Evolutionary conservation across 2,113 vertebrate species (phyloP), one percentile per base, ranked within the genome.

Genomic region (Hyla sarda): DNA sequence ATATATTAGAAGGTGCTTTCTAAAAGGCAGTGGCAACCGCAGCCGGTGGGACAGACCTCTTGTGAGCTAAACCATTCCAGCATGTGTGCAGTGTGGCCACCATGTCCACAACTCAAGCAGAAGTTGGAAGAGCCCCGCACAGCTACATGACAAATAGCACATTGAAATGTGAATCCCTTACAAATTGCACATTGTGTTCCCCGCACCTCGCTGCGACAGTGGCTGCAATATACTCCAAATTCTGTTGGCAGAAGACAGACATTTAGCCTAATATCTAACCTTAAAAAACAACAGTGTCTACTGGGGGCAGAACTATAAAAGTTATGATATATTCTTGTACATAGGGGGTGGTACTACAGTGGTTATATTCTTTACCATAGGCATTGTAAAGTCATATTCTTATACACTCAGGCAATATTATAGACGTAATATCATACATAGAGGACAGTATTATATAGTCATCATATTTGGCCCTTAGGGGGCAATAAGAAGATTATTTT

Each of bases 61-160:
- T 97, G 98, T 0, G 93, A 94, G 41, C 97, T 94, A 78, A 99
- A 99, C 98, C 98, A 99, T 89, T 99, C 98, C 96, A 99, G 96
- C 98, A 99, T 99, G 90, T 99, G 98, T 83, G 94, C 95, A 62
- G 98, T 99, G 93, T 99, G 98, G 5, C 98, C 98, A 0, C 98
- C 98, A 0, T 99, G 98, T 0, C 97, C 97, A 0, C 98, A 99
- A n/a, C 96, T 97, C 82, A 99, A 94, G 90, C 98, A 99, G 96
- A 99, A 99, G 60, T 99, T 99, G 88, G 98, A 99, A 0, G 97
- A 98, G 17, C 98, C 98, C 0, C 97, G 94, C 8, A 99, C 98
- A 0, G 98, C 97, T 90, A 99, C 98, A 19, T 99, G 98, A 82
- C 98, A 99, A 92, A 99, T 94, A 89, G 97, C 96, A 0, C 98